These are phyloP conservation scores for Beaufortia kweichowensis DNA, from an alignment of 2,113 vertebrate species.

Conservation along the genomic window DNA sequence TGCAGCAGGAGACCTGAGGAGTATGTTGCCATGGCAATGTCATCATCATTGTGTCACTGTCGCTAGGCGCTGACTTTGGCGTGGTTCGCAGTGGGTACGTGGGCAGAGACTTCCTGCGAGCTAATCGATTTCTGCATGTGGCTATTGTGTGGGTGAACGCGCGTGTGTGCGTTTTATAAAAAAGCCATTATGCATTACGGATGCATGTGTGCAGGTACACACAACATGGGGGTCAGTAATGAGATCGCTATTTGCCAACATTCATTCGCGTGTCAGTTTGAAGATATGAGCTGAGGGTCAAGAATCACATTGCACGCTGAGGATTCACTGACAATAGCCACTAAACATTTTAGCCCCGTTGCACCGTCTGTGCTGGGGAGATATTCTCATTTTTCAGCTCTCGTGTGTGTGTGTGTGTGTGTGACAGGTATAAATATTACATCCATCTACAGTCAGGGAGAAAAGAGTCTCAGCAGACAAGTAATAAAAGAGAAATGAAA, in stretches of 20 bases:
- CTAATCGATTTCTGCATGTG: slow-evolving; percentile 41
- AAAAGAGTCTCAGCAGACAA: slow-evolving; percentile 50
- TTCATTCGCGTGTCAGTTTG: slow-evolving; percentile 49
- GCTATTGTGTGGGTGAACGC: slow-evolving; percentile 22
- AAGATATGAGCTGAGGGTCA: slow-evolving; percentile 47
- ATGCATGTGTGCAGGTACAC: slow-evolving; percentile 2
- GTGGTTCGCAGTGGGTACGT: slow-evolving; percentile 6
- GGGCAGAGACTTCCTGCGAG: slow-evolving; percentile 36
- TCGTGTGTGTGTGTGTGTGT: slow-evolving; percentile 21
- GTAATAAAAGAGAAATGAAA: slow-evolving; percentile 63
- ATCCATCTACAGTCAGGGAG: slow-evolving; percentile 42
- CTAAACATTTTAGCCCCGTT: not conserved
- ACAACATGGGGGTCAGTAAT: slow-evolving; percentile 53
- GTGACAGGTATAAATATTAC: slow-evolving; percentile 63
- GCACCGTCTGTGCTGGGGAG: not conserved
- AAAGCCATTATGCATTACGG: slow-evolving; percentile 37
- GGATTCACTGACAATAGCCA: slow-evolving; percentile 16
- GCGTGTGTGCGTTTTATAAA: slow-evolving; percentile 29
- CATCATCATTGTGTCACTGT: slow-evolving; percentile 44
- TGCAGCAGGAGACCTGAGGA: slow-evolving; percentile 18
- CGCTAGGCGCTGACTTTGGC: slow-evolving; percentile 26
- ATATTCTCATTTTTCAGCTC: slow-evolving; percentile 43
- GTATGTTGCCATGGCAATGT: slow-evolving; percentile 51
- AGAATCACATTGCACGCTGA: slow-evolving; percentile 25
- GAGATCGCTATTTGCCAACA: slow-evolving; percentile 53